phyloP scores from a whole-genome alignment of 2,113 vertebrate genomes.

The Xiphias gladius region DNA sequence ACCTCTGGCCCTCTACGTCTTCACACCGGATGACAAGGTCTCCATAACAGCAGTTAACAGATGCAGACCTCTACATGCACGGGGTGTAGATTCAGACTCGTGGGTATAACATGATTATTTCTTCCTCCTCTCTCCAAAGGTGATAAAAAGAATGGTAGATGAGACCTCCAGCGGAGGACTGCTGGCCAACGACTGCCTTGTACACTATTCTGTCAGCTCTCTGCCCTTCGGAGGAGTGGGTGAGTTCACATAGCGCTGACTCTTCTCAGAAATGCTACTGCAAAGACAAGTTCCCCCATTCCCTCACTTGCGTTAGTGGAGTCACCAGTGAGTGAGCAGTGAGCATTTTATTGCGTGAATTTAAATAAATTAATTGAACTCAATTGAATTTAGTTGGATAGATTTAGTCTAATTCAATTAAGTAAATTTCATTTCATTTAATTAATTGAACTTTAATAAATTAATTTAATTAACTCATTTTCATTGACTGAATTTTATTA shows the following conservation, averaged over 20 bases:
- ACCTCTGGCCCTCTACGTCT: slow-evolving; percentile 93
- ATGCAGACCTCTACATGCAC: not conserved
- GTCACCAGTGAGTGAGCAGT: too few relatives aligned
- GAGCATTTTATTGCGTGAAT: too few relatives aligned
- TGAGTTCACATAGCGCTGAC: slow-evolving; percentile 73
- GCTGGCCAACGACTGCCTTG: slow-evolving; percentile 89
- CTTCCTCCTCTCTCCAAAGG: slow-evolving; percentile 68
- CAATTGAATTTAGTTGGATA: too few relatives aligned
- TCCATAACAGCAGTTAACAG: not conserved
- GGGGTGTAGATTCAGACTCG: not conserved
- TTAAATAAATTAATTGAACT: too few relatives aligned
- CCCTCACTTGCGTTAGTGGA: not conserved
- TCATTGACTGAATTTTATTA: too few relatives aligned
- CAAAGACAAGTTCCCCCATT: not conserved
- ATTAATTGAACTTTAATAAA: too few relatives aligned
- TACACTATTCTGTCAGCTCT: slow-evolving; percentile 85
- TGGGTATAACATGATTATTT: not conserved
- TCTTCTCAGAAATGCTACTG: too few relatives aligned
- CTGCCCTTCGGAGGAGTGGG: slow-evolving; percentile 94
- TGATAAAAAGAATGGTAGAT: slow-evolving; percentile 85
- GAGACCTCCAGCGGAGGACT: slow-evolving; percentile 92
- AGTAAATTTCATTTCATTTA: too few relatives aligned
- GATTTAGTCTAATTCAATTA: too few relatives aligned
- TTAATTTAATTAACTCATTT: too few relatives aligned
- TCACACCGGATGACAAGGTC: slow-evolving; percentile 89